Conservation (phyloP, 2,113 vertebrate genomes). For the Apteryx owenii region DNA sequence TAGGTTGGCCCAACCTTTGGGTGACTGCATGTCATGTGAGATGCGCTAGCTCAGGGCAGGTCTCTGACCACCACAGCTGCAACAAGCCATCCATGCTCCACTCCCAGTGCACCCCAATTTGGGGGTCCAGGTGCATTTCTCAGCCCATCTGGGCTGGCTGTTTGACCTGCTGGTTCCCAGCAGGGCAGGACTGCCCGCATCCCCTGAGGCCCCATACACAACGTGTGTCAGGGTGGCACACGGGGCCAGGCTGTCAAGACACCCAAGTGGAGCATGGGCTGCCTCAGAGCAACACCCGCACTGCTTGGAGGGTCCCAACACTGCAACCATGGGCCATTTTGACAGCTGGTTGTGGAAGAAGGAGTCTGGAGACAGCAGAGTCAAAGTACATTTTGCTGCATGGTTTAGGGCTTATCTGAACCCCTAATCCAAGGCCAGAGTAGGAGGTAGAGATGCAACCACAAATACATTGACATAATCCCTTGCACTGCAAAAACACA, state of each 20-base stretch:
- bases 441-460: neutral
- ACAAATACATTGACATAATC: neutral
- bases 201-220: neutral
- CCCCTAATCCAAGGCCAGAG: neutral
- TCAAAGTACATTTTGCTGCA: rapidly evolving
- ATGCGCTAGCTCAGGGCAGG: neutral
- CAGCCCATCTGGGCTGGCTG: neutral
- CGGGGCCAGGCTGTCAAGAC: neutral
- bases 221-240: neutral
- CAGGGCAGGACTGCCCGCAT: neutral
- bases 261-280: rapidly evolving
- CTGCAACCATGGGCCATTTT: rapidly evolving
- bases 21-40: neutral
- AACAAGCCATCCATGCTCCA: neutral
- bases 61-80: too few species aligned
- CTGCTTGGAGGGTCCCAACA: neutral
- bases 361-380: neutral
- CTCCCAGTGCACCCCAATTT: neutral
- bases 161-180: neutral
- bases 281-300: neutral
- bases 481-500: neutral
- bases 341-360: neutral
- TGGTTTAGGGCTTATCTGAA: neutral
- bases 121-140: neutral
- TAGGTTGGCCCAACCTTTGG: neutral